Percentiles rank a stretch among this genome's conserved stretches.
Evolutionary conservation across 2,113 vertebrate species (phyloP).

Genomic region (Myanophis thanlyinensis): DNA sequence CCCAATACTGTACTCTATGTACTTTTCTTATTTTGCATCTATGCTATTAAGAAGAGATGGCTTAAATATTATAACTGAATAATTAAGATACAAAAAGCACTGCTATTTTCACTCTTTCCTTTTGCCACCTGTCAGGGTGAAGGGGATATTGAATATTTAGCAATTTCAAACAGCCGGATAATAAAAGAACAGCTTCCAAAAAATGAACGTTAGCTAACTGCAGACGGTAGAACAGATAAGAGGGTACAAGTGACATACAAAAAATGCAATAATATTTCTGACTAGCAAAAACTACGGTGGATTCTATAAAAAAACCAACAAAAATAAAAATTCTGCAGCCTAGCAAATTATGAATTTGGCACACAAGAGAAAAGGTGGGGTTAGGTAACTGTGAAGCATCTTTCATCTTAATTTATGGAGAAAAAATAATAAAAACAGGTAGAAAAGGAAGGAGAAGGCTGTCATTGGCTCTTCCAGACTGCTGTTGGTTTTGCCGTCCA

Average conservation of each 20-base stretch:
- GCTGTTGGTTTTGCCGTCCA: not conserved
- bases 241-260: not conserved
- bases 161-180: slow-evolving; percentile 1
- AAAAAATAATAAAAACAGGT: not conserved
- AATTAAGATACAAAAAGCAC: not conserved
- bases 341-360: slow-evolving; percentile 3
- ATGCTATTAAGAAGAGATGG: slow-evolving; percentile 10
- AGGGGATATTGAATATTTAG: slow-evolving; percentile 16
- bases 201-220: not conserved
- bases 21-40: not conserved
- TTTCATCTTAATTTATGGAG: slow-evolving; percentile 1
- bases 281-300: slow-evolving; percentile 20
- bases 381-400: not conserved
- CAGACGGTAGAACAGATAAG: not conserved
- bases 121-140: slow-evolving; percentile 11
- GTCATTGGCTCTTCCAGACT: not conserved
- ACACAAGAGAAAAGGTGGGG: slow-evolving; percentile 16
- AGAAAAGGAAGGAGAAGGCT: not conserved
- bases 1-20: not conserved
- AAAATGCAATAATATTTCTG: slow-evolving; percentile 35
- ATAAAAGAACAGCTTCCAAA: slow-evolving; percentile 23
- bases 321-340: not conserved
- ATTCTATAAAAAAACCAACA: slow-evolving; percentile 14
- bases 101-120: slow-evolving; percentile 25
- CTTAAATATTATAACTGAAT: slow-evolving; percentile 18